Conservation (phyloP, 2,888 invertebrate species). For the Allacma fusca region DNA sequence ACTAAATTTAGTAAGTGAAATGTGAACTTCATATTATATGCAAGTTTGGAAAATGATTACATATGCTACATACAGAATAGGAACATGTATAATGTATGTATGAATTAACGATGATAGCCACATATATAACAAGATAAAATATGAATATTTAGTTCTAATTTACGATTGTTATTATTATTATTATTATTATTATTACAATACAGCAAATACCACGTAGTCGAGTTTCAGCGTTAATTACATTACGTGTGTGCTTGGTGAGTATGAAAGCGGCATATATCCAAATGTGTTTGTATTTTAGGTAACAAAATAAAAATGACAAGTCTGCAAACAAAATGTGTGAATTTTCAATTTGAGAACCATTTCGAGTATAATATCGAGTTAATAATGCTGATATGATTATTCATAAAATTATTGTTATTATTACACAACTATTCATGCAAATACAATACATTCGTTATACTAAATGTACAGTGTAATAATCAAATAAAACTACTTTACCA, state of each 20-base stretch:
- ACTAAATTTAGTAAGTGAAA: neutral
- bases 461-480: conserved; percentile 39
- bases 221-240: neutral
- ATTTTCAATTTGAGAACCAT: conserved; percentile 18
- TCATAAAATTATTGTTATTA: conserved; percentile 34
- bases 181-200: neutral
- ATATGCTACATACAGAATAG: neutral
- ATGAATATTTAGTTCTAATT: conserved; percentile 18
- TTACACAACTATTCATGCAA: conserved; percentile 34
- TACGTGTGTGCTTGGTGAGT: conserved; percentile 6
- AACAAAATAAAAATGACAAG: conserved; percentile 26
- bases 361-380: conserved; percentile 6
- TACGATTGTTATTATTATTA: conserved; percentile 1
- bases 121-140: neutral
- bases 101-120: neutral
- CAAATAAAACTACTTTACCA: conserved; percentile 36
- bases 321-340: conserved; percentile 30
- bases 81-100: neutral
- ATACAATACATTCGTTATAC: conserved; percentile 42
- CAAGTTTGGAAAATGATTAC: neutral
- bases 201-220: neutral
- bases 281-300: conserved; percentile 43
- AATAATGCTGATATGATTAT: conserved; percentile 17
- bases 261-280: conserved; percentile 24
- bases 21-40: neutral